A percentile compares a stretch with the other conserved stretches of the same genome.
Evolutionary conservation across 1,140 invertebrate species (phyloP).

Genomic region (Trichonephila inaurata): DNA sequence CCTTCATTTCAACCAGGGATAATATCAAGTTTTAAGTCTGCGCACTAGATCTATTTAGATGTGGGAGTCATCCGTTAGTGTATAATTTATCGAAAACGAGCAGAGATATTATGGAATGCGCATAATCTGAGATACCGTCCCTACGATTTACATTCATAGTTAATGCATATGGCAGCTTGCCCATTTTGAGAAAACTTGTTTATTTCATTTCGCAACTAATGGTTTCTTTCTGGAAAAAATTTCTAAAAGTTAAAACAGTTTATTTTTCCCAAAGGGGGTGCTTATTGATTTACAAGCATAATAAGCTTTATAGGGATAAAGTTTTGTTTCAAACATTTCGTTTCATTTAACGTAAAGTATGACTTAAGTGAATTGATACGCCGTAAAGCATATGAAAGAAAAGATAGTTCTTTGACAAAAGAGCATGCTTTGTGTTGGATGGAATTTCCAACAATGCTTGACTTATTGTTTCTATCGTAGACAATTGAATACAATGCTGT

Average conservation of each 20-base stretch:
- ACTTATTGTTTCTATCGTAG: background rate
- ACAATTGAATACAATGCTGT: background rate
- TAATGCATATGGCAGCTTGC: constrained; percentile 34
- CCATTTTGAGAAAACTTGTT: constrained; percentile 11
- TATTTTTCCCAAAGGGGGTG: constrained; percentile 51
- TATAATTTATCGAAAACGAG: constrained; percentile 30
- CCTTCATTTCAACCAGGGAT: background rate
- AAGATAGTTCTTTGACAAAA: background rate
- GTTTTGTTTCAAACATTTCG: background rate
- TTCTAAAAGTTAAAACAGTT: constrained; percentile 29
- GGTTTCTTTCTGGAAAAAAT: background rate
- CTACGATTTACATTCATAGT: constrained; percentile 24
- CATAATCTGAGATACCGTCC: constrained; percentile 1
- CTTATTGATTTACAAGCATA: constrained; percentile 56
- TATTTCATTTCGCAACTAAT: constrained; percentile 32
- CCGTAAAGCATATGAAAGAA: background rate
- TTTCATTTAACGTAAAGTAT: constrained; percentile 44
- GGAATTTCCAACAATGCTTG: background rate
- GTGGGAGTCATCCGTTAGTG: background rate
- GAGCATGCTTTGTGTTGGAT: background rate
- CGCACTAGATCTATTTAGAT: background rate
- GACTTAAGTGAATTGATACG: background rate
- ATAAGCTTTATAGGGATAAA: constrained; percentile 34
- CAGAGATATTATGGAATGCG: background rate
- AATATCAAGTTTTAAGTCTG: background rate